phyloP scores from a whole-genome alignment of 64 coral and sea anemone species.

The Pocillopora damicornis region DNA sequence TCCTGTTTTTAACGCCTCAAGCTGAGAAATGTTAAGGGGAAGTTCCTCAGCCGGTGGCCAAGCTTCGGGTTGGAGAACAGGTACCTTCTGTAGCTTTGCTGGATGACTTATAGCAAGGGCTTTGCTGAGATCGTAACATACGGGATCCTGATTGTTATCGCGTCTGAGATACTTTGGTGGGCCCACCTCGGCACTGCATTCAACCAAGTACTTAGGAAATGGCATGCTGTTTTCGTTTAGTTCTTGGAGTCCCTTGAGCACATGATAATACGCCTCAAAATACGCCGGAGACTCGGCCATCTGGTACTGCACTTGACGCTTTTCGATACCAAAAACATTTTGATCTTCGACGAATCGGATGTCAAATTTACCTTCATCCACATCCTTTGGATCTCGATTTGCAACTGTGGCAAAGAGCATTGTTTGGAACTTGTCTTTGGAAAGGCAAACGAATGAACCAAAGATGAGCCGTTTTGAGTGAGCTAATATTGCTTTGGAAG shows the following conservation, averaged over 20 bases:
- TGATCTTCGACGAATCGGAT: slow-evolving; percentile 20
- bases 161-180: slow-evolving; percentile 36
- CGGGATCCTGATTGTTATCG: neutral
- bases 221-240: slow-evolving; percentile 48
- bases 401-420: slow-evolving; percentile 70
- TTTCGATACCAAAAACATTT: slow-evolving; percentile 34
- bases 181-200: slow-evolving; percentile 9
- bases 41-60: slow-evolving; percentile 54
- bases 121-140: slow-evolving; percentile 34
- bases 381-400: slow-evolving; percentile 26
- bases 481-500: slow-evolving; percentile 35
- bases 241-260: slow-evolving; percentile 50
- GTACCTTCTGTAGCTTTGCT: slow-evolving; percentile 1
- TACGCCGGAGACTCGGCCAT: slow-evolving; percentile 44
- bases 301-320: neutral
- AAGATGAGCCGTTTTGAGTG: slow-evolving; percentile 22
- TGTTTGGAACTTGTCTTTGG: slow-evolving; percentile 57
- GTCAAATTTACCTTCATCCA: neutral
- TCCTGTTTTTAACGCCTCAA: slow-evolving; percentile 66
- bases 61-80: slow-evolving; percentile 21
- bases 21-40: slow-evolving; percentile 62
- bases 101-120: slow-evolving; percentile 4
- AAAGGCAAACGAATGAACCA: slow-evolving; percentile 78
- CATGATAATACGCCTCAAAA: slow-evolving; percentile 62
- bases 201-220: slow-evolving; percentile 29